Conservation (phyloP, 2,113 vertebrate genomes). For the Columba janthina region DNA sequence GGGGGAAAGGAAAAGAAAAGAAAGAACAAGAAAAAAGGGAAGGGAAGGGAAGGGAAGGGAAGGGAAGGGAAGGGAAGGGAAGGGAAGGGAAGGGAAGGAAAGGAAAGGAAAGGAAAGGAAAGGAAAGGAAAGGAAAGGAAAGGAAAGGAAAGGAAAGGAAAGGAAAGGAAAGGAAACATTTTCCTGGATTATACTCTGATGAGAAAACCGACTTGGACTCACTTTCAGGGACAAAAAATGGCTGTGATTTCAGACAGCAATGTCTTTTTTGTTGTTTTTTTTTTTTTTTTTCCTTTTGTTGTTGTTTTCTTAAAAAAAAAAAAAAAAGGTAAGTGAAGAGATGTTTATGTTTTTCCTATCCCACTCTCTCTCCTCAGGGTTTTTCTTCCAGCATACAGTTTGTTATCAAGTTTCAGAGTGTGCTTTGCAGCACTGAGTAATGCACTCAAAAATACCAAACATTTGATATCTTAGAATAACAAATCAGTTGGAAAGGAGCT, state of each 20-base stretch:
- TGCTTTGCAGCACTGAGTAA: conserved; percentile 36
- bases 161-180: neutral
- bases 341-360: conserved; percentile 15
- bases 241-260: neutral
- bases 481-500: conserved; percentile 17
- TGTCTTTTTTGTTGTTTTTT: neutral
- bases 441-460: conserved; percentile 35
- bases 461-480: conserved; percentile 38
- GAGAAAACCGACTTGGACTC: conserved; percentile 4
- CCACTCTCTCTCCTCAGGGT: neutral
- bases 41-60: too few species aligned
- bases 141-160: too few species aligned
- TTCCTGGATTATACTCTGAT: neutral
- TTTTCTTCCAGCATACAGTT: conserved; percentile 35
- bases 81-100: too few species aligned
- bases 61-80: neutral
- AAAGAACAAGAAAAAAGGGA: too few species aligned
- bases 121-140: too few species aligned
- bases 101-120: too few species aligned
- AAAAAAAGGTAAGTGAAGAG: neutral
- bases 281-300: neutral
- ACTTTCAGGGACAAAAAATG: neutral
- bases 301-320: neutral
- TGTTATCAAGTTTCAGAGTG: conserved; percentile 22
- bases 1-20: too few species aligned